Conservation (phyloP, 2,113 vertebrate genomes). For the Chinchilla lanigera region DNA sequence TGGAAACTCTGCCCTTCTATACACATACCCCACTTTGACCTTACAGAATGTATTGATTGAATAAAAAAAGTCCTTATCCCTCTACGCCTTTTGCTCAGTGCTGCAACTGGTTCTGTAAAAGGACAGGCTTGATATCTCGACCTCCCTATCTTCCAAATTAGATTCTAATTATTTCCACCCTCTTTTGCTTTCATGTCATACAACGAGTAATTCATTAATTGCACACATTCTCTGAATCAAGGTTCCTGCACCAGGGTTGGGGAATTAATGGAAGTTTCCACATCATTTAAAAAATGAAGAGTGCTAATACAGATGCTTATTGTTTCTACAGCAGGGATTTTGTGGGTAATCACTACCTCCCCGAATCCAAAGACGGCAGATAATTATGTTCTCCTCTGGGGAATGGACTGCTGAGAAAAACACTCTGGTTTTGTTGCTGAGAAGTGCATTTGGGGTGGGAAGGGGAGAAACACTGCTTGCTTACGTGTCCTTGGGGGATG, state of each 20-base stretch:
- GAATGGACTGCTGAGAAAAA: constrained; percentile 56
- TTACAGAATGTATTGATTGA: not conserved
- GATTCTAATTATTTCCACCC: constrained; percentile 8
- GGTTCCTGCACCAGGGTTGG: not conserved
- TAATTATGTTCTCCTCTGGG: constrained; percentile 50
- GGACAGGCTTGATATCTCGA: not conserved
- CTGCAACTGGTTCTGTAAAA: constrained; percentile 19
- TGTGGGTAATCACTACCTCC: constrained; percentile 11
- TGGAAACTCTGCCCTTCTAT: not conserved
- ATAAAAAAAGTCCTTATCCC: not conserved
- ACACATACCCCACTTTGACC: not conserved
- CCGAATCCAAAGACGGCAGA: constrained; percentile 42
- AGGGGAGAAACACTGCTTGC: not conserved
- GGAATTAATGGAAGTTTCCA: constrained; percentile 55
- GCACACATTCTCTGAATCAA: not conserved
- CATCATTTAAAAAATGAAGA: constrained; percentile 41
- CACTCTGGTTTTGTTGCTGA: not conserved
- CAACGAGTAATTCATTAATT: constrained; percentile 43
- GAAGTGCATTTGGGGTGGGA: not conserved
- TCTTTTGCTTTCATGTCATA: constrained; percentile 27
- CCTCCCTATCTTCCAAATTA: not conserved
- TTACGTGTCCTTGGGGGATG: not conserved
- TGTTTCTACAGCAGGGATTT: constrained; percentile 54
- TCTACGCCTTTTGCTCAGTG: not conserved
- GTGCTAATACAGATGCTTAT: not conserved